Evolutionary conservation across 2,888 invertebrate species (phyloP).

Genomic region (Eupithecia subfuscata): DNA sequence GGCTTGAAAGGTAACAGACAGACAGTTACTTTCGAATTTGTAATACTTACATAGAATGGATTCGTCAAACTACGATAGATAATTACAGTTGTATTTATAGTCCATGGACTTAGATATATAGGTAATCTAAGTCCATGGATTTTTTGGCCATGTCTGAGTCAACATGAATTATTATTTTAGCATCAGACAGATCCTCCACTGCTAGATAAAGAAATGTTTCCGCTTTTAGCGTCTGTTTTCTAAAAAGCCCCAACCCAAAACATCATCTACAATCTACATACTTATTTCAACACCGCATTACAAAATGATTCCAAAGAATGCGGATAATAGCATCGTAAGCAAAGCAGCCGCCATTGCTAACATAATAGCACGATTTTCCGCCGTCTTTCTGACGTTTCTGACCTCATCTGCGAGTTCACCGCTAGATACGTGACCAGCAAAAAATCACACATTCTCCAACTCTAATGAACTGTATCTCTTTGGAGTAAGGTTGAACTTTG

Average conservation of each 20-base stretch:
- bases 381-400: constrained; percentile 48
- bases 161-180: no score
- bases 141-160: no score
- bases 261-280: neutral
- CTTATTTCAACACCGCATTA: constrained; percentile 9
- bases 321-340: constrained; percentile 39
- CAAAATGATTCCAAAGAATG: constrained; percentile 33
- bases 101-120: no score
- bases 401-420: constrained; percentile 63
- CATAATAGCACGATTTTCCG: constrained; percentile 48
- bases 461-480: constrained; percentile 26
- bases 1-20: no score
- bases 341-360: constrained; percentile 44
- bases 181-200: no score
- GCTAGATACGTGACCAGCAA: constrained; percentile 69
- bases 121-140: no score
- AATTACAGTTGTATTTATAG: no score
- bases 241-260: neutral
- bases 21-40: no score
- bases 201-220: no score
- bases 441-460: constrained; percentile 44
- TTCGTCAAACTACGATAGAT: no score
- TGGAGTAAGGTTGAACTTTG: constrained; percentile 27
- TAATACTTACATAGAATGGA: no score
- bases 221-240: neutral